Evolutionary conservation across 2,888 invertebrate genomes (phyloP), one percentile per base, ranked within the genome.

Genomic region (Galerucella calmariensis): DNA sequence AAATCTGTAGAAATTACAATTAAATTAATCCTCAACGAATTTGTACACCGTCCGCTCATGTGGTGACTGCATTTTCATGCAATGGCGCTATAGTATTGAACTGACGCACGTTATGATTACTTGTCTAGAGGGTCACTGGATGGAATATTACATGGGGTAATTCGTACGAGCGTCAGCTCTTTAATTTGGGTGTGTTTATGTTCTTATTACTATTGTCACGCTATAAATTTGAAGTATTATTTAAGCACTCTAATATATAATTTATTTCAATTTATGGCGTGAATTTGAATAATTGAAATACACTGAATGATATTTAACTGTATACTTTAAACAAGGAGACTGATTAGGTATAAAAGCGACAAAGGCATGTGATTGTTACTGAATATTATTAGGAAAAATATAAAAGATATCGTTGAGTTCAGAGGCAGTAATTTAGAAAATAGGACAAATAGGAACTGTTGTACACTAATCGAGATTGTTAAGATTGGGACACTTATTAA

Each of bases 151-250:
- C 46, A 46, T n/a, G n/a, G 48, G 67, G 56, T 58, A 35, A 59
- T 67, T 67, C 58, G n/a, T 58, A 72, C 41, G 72, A 59, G 46
- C n/a, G 58, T 58, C 66, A 66, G 66, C 66, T 72, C 62, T 71
- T 72, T 72, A 72, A 72, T 72, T 72, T 72, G 20, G 66, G 66
- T 59, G 59, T 59, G 59, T 66, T 66, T 20, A 66, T 59, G 72
- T 48, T 66, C 66, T 66, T 59, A 66, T 66, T 67, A 59, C 72
- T 16, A 58, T 71, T 71, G 66, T 48, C 66, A 71, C 71, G 71
- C 72, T n/a, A 72, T 72, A 72, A 72, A 66, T 72, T 67, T 65
- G 46, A 72, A 66, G 59, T 67, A 53, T 46, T 59, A 66, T 67
- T 59, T 16, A 59, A 59, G 11, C 20, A 56, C 24, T 56, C 0